Base-by-base conservation (phyloP, 2,797 vertebrate species). In the Lagocephalus sceleratus region DNA sequence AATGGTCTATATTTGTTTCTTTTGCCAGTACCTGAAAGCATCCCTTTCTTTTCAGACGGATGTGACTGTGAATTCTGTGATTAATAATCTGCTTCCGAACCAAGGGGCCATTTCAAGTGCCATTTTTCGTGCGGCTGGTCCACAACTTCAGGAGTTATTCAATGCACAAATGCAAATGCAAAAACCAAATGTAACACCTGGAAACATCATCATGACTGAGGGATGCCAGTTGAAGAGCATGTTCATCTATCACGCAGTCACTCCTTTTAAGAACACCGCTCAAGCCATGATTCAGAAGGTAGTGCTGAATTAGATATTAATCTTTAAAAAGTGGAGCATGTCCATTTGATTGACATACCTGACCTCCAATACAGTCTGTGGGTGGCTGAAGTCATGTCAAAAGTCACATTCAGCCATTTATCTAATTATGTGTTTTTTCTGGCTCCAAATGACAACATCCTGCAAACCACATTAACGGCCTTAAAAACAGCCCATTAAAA, bases 41-140 rank as follows among this genome's bases (percentile, higher is more conserved):
- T 35, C 10, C 16, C 3, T 47, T 40, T 49, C 5, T 56, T 1
- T 38, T 51, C 42, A 98, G 96, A 90, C 89, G 0, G 90, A 93
- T 0, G 86, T 91, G 29, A 64, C 89, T 0, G 94, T 97, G 47
- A 96, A 92, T 79, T 91, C 88, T 0, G n/a, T 92, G 40, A 51
- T 82, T 20, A 0, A 7, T 16, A 71, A 93, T 57, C 79, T 96
- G 21, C 0, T 0, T 0, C 89, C 98, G 48, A 29, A 62, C 0
- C 75, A 0, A n/a, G 93, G 93, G 0, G 87, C 85, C 2, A 87
- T 97, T 63, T 94, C 93, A 58, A 64, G 22, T 20, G 92, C 94
- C 12, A 51, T 98, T 59, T 65, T 92, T 3, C 0, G 11, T 0
- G 83, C 55, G 40, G 94, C 94, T 32, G 95, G 96, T 25, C 57